Percentiles rank a stretch among this genome's conserved stretches.
Conservation (phyloP, 2,888 invertebrate genomes). For the Folsomia manolachei region DNA sequence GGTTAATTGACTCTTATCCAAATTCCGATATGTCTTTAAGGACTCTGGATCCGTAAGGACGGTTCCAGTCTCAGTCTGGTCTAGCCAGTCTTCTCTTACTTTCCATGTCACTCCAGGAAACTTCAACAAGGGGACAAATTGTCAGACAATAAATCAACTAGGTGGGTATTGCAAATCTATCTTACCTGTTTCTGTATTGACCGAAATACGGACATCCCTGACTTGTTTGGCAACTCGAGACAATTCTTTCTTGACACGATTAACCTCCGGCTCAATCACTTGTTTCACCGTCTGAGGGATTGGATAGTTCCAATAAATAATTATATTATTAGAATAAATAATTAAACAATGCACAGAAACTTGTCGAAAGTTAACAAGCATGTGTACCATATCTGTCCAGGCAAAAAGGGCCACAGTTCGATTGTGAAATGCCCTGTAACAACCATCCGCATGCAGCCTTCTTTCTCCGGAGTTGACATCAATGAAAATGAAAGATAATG, state of each 20-base stretch:
- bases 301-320: background rate
- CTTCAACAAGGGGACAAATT: slow-evolving; percentile 9
- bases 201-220: slow-evolving; percentile 35
- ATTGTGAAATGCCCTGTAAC: slow-evolving; percentile 48
- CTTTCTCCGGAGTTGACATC: slow-evolving; percentile 44
- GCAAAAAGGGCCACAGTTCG: slow-evolving; percentile 48
- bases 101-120: slow-evolving; percentile 38
- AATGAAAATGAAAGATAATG: slow-evolving; percentile 48
- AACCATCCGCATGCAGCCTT: slow-evolving; percentile 45
- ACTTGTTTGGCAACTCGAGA: slow-evolving; percentile 34
- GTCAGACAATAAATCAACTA: no score
- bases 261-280: slow-evolving; percentile 42
- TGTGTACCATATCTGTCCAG: slow-evolving; percentile 45
- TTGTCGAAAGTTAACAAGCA: background rate
- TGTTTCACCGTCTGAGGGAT: slow-evolving; percentile 36
- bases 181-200: slow-evolving; percentile 40
- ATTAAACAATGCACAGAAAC: background rate
- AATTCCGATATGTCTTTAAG: slow-evolving; percentile 31
- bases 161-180: background rate
- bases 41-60: slow-evolving; percentile 36
- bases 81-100: background rate
- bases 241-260: slow-evolving; percentile 32
- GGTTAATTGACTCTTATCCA: slow-evolving; percentile 45
- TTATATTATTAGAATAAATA: no score
- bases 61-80: background rate